Percentiles rank a stretch among this genome's conserved stretches.
Conservation (phyloP, 2,888 invertebrate species). For the Axea sp. region DNA sequence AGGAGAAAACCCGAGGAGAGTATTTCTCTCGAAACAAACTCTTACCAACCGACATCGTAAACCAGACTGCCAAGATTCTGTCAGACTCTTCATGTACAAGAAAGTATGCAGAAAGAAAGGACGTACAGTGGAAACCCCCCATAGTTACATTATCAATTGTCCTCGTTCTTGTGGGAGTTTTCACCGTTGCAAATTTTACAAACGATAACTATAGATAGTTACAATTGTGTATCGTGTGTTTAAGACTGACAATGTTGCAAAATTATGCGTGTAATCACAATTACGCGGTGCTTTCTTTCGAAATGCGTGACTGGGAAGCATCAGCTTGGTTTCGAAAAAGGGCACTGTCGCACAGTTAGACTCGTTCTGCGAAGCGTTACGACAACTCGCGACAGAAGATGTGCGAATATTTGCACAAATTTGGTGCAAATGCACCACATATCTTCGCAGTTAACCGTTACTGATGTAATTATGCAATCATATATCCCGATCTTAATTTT, state of each 20-base stretch:
- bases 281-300: too few species aligned
- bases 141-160: background rate
- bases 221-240: constrained; percentile 33
- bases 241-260: constrained; percentile 47
- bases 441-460: constrained; percentile 3
- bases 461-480: constrained; percentile 17
- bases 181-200: constrained; percentile 5
- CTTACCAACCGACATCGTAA: constrained; percentile 2
- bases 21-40: constrained; percentile 4
- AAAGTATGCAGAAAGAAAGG: too few species aligned
- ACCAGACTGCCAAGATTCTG: constrained; percentile 42
- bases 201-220: constrained; percentile 27
- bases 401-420: constrained; percentile 2
- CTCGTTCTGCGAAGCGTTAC: constrained; percentile 1
- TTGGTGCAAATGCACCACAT: constrained; percentile 3
- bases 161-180: background rate
- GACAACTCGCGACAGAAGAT: constrained; percentile 4
- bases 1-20: constrained; percentile 19
- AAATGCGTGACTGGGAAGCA: too few species aligned
- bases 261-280: constrained; percentile 43
- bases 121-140: too few species aligned
- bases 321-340: constrained; percentile 9
- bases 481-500: constrained; percentile 35
- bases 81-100: constrained; percentile 16
- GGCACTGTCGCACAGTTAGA: constrained; percentile 1